A percentile compares a stretch with the other conserved stretches of the same genome.
phyloP scores from a whole-genome alignment of 2,797 vertebrate genomes.

The Crenichthys baileyi region DNA sequence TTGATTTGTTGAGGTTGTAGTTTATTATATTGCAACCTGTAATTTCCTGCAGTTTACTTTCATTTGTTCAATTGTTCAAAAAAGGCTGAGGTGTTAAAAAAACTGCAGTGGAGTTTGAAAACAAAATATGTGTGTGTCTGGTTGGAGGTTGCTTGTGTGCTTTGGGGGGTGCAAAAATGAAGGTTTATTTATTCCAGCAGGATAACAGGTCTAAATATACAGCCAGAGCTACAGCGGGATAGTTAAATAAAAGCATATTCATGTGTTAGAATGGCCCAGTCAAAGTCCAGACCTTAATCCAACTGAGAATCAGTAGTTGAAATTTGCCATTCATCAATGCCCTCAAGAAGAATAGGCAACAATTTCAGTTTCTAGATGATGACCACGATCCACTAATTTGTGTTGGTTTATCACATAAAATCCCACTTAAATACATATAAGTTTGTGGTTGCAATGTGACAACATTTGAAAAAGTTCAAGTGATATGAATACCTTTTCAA shows the following conservation, averaged over 20 bases:
- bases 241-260: too few species aligned
- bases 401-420: neutral
- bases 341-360: neutral
- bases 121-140: too few species aligned
- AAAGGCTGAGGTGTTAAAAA: too few species aligned
- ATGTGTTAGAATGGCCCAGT: neutral
- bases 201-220: neutral
- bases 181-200: neutral
- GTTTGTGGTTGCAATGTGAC: neutral
- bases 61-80: too few species aligned
- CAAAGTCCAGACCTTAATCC: too few species aligned
- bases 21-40: too few species aligned
- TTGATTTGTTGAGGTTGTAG: too few species aligned
- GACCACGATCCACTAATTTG: neutral
- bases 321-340: neutral
- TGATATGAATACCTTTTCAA: neutral
- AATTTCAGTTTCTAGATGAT: neutral
- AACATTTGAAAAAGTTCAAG: neutral
- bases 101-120: too few species aligned
- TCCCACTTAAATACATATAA: neutral
- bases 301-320: neutral
- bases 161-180: too few species aligned
- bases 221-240: too few species aligned
- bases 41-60: too few species aligned
- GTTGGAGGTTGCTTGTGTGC: too few species aligned